Evolutionary conservation across 2,888 invertebrate species (phyloP).

Genomic region (Cremastinae sp.): DNA sequence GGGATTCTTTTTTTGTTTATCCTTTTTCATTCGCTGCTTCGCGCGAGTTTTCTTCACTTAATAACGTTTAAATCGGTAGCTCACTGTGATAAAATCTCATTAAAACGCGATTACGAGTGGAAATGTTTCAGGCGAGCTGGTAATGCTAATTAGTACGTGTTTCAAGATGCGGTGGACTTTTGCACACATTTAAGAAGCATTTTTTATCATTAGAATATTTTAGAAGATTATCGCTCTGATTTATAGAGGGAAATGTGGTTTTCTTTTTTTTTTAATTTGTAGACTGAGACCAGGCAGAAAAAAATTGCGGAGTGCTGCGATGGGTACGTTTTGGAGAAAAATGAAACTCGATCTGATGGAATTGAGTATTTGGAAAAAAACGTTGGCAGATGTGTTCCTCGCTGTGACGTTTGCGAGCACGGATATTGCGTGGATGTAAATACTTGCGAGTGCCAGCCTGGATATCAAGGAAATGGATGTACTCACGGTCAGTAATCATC

Average conservation of each 20-base stretch:
- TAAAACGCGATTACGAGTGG: too few species aligned
- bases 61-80: neutral
- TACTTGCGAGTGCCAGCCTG: slow-evolving; percentile 84
- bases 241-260: neutral
- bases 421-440: slow-evolving; percentile 84
- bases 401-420: slow-evolving; percentile 80
- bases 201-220: neutral
- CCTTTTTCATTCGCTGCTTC: slow-evolving; percentile 13
- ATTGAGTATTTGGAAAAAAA: slow-evolving; percentile 64
- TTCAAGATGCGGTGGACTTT: too few species aligned
- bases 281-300: slow-evolving; percentile 86
- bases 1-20: neutral
- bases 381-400: slow-evolving; percentile 76
- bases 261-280: slow-evolving; percentile 25
- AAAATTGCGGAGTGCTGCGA: slow-evolving; percentile 88
- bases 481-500: slow-evolving; percentile 81
- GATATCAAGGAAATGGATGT: slow-evolving; percentile 84
- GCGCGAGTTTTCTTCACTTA: slow-evolving; percentile 27
- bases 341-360: slow-evolving; percentile 25
- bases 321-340: slow-evolving; percentile 83
- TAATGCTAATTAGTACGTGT: too few species aligned
- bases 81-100: too few species aligned
- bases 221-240: neutral
- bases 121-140: too few species aligned
- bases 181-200: too few species aligned